Conservation (phyloP, 1,140 invertebrate species). For the Triops cancriformis region DNA sequence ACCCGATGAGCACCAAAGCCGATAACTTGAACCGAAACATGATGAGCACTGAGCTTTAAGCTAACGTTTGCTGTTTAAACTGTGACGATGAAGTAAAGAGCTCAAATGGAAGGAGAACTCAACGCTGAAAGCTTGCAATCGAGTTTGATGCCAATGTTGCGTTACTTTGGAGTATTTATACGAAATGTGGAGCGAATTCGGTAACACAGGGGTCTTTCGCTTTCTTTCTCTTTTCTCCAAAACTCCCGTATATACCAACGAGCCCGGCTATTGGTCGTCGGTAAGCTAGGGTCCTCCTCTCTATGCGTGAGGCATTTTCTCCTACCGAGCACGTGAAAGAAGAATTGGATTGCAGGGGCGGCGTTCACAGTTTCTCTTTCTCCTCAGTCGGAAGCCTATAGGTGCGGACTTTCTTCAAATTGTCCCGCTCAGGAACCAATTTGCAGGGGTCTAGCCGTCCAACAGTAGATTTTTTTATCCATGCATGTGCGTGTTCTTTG, state of each 20-base stretch:
- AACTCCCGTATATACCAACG: not conserved
- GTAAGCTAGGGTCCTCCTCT: not conserved
- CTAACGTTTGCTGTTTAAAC: not conserved
- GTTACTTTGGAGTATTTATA: not conserved
- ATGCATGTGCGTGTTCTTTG: no score
- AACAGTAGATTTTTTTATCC: no score
- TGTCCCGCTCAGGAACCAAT: not conserved
- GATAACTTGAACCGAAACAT: not conserved
- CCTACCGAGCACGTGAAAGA: not conserved
- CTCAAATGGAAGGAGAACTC: not conserved
- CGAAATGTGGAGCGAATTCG: not conserved
- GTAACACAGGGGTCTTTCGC: not conserved
- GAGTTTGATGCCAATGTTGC: not conserved
- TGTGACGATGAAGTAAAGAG: not conserved
- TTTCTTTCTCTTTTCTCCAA: slow-evolving; percentile 4
- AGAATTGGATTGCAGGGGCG: not conserved
- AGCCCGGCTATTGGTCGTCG: not conserved
- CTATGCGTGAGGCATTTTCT: not conserved
- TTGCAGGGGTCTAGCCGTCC: not conserved
- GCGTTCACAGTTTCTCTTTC: not conserved
- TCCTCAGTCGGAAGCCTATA: not conserved
- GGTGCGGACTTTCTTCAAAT: not conserved
- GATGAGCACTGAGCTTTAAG: not conserved
- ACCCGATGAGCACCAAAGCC: not conserved
- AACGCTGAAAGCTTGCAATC: not conserved